Conservation (phyloP, 2,113 vertebrate species). For the Pungitius pungitius region DNA sequence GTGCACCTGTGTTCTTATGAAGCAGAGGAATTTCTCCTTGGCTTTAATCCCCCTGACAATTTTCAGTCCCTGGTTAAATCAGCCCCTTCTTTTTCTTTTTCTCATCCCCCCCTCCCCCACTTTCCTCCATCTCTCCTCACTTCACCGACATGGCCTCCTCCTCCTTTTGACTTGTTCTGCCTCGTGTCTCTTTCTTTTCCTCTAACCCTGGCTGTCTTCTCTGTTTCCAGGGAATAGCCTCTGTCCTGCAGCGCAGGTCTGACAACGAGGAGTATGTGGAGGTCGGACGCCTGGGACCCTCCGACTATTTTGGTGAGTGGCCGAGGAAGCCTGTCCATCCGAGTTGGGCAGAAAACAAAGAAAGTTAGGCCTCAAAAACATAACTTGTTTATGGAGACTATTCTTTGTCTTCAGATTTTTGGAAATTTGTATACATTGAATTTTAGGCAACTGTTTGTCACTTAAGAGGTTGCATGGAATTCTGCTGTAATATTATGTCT, state of each 20-base stretch:
- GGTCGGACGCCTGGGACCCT: conserved; percentile 94
- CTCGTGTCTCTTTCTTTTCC: conserved; percentile 14
- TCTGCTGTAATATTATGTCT: not conserved
- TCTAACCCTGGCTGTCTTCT: conserved; percentile 35
- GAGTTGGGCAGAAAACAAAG: not conserved
- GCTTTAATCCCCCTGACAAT: conserved; percentile 74
- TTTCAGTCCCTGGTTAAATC: conserved; percentile 53
- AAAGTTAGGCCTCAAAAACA: not conserved
- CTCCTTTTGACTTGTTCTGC: conserved; percentile 25
- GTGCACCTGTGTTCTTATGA: conserved; percentile 77
- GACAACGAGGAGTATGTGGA: conserved; percentile 96
- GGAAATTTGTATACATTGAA: no score
- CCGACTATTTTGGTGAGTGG: conserved; percentile 96
- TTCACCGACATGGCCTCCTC: conserved; percentile 13
- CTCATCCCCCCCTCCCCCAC: conserved; percentile 13
- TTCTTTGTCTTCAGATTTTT: not conserved
- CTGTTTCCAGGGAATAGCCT: conserved; percentile 89
- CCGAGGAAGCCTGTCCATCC: not conserved
- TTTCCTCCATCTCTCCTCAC: not conserved
- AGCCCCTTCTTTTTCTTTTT: conserved; percentile 29
- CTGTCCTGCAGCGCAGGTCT: conserved; percentile 94
- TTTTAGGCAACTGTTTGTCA: not conserved
- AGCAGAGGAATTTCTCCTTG: conserved; percentile 71
- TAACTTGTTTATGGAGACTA: not conserved
- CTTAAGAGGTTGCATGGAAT: not conserved